Evolutionary conservation across 1,140 invertebrate species (phyloP).

Genomic region (Drosophila kikkawai): DNA sequence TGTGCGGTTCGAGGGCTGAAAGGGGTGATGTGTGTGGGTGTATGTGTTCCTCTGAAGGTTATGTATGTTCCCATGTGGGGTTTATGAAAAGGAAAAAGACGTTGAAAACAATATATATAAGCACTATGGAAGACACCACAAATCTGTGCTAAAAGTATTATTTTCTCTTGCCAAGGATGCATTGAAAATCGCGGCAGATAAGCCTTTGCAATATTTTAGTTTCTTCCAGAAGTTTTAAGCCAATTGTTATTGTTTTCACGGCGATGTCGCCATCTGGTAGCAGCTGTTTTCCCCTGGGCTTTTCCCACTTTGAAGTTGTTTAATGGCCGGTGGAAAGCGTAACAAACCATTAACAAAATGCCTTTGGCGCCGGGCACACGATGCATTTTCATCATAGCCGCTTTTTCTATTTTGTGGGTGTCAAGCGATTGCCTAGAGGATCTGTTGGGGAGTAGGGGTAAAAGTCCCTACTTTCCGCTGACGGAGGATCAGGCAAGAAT

Average conservation of each 20-base stretch:
- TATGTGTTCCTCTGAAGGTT: neutral
- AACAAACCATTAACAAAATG: slow-evolving; percentile 68
- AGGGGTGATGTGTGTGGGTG: neutral
- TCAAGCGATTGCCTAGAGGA: neutral
- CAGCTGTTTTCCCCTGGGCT: slow-evolving; percentile 37
- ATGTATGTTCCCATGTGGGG: neutral
- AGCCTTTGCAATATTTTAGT: slow-evolving; percentile 9
- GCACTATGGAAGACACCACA: neutral
- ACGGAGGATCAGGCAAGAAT: slow-evolving; percentile 20
- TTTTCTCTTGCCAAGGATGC: neutral
- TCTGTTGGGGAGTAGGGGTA: neutral
- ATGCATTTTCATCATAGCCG: slow-evolving; percentile 53
- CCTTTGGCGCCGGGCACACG: slow-evolving; percentile 47
- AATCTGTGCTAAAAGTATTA: neutral
- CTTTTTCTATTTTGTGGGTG: slow-evolving; percentile 37
- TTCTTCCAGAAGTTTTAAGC: slow-evolving; percentile 18
- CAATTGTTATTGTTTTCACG: slow-evolving; percentile 22
- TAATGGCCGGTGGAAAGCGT: slow-evolving; percentile 10
- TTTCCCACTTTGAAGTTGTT: slow-evolving; percentile 28
- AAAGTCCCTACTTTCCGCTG: neutral
- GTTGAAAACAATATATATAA: neutral
- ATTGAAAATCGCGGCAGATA: neutral
- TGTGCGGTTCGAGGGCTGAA: neutral
- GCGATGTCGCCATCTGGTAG: slow-evolving; percentile 40
- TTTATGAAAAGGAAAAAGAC: neutral